These are phyloP conservation scores for Lamellibrachia satsuma DNA, from an alignment of 2,888 invertebrate genomes.

Conservation along the genomic window DNA sequence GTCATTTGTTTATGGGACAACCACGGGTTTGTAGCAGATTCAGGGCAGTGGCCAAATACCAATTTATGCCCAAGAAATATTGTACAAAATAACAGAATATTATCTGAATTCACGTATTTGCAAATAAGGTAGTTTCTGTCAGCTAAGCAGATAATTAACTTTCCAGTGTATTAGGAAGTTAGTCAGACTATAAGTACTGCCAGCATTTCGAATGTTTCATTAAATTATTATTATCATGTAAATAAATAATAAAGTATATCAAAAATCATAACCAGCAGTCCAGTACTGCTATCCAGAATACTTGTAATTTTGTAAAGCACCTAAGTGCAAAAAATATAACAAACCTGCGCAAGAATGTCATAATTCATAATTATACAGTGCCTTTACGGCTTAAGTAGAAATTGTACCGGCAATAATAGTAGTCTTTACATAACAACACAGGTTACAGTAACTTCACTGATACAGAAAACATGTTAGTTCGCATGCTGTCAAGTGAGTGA, in stretches of 20 bases:
- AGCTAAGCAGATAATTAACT: background rate
- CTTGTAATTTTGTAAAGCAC: no score
- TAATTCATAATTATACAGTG: no score
- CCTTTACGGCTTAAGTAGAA: background rate
- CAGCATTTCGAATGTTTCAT: background rate
- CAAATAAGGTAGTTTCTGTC: background rate
- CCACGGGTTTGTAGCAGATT: background rate
- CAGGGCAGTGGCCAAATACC: background rate
- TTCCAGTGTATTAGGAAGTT: background rate
- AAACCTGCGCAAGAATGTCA: no score
- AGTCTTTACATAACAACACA: background rate
- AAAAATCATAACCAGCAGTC: background rate
- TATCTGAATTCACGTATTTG: background rate
- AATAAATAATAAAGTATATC: background rate
- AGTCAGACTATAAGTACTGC: constrained; percentile 6
- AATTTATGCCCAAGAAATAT: no score
- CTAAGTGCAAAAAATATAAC: no score
- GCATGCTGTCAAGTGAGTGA: constrained; percentile 13
- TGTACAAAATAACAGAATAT: background rate
- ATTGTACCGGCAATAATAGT: background rate
- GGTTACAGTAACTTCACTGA: background rate
- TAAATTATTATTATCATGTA: background rate
- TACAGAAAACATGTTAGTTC: background rate
- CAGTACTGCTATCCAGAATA: no score
- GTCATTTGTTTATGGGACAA: background rate